Evolutionary conservation across 2,888 invertebrate species (phyloP), one percentile per base, ranked within the genome.

Genomic region (Philereme transversata): DNA sequence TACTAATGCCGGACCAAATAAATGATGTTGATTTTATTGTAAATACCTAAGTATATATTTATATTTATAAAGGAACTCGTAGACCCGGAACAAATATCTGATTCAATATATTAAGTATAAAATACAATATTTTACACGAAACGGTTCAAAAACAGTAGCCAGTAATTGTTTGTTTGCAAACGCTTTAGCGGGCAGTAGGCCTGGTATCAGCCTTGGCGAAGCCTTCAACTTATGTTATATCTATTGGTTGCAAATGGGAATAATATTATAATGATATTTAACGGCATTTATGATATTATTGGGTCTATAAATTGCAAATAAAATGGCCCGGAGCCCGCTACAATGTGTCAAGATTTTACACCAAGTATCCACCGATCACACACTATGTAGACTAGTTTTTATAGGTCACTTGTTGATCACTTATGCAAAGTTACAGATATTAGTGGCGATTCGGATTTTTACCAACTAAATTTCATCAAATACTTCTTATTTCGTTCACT

Each of bases 221-320:
- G 51, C 55, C 60, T 61, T 61, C 60, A 58, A n/a, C 68, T 59
- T 59, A 68, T 64, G 51, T 60, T 60, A 75, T 73, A 75, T 77
- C 77, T 67, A 53, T 62, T 60, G 66, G 60, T 51, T 72, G 68
- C 69, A 68, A 78, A 78, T 78, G 73, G 71, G 73, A 74, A 76
- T 78, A 72, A 73, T 72, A 78, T 78, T 79, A 11, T 76, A 78
- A 78, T 75, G 50, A 68, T 57, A 51, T 60, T 62, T 66, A 60
- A 66, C 22, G 55, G 59, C 48, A 60, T 60, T 60, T 65, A 62
- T 60, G 62, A 65, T 65, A 69, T 40, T 40, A 40, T 65, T 67
- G 53, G 59, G 38, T 57, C 58, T 63, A 64, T 65, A 67, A 69
- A 67, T 67, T 60, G 62, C 54, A 53, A 68, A 66, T 66, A 59